Conservation (phyloP, 2,797 vertebrate species). For the Trachurus trachurus region DNA sequence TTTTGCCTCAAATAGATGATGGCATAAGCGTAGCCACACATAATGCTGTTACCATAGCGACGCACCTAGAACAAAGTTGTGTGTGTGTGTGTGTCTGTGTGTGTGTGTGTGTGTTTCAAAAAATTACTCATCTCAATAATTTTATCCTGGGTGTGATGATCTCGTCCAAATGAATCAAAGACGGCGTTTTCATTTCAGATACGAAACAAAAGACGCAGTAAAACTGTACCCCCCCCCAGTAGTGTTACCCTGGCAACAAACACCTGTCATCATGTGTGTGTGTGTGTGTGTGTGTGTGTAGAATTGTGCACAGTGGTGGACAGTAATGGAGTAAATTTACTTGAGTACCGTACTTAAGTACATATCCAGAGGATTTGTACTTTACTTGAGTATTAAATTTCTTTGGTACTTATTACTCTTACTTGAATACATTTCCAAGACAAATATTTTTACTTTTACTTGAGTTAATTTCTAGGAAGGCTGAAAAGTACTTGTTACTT, state of each 20-base stretch:
- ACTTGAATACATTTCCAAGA: no score
- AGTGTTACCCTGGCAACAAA: slow-evolving; percentile 75
- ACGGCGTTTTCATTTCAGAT: slow-evolving; percentile 24
- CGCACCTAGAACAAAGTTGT: slow-evolving; percentile 72
- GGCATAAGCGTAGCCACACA: slow-evolving; percentile 56
- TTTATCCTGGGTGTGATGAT: slow-evolving; percentile 48
- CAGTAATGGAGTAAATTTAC: no score
- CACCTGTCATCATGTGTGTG: slow-evolving; percentile 31
- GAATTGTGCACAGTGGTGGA: no score
- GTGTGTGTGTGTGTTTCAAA: slow-evolving; percentile 13
- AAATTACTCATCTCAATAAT: slow-evolving; percentile 76
- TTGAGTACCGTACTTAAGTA: no score
- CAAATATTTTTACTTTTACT: no score
- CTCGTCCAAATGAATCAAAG: slow-evolving; percentile 50
- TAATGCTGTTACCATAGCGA: slow-evolving; percentile 75
- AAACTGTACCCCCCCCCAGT: slow-evolving; percentile 41
- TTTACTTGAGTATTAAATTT: no score
- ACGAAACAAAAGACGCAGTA: background rate
- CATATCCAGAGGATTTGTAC: no score
- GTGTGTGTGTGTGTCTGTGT: background rate
- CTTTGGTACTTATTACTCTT: no score
- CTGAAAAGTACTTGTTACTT: no score
- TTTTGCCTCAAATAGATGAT: slow-evolving; percentile 77
- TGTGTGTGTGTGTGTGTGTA: slow-evolving; percentile 33
- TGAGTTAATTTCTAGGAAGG: no score